Evolutionary conservation across 2,113 vertebrate genomes (phyloP), one percentile per base, ranked within the genome.

Genomic region (Anguilla japonica): DNA sequence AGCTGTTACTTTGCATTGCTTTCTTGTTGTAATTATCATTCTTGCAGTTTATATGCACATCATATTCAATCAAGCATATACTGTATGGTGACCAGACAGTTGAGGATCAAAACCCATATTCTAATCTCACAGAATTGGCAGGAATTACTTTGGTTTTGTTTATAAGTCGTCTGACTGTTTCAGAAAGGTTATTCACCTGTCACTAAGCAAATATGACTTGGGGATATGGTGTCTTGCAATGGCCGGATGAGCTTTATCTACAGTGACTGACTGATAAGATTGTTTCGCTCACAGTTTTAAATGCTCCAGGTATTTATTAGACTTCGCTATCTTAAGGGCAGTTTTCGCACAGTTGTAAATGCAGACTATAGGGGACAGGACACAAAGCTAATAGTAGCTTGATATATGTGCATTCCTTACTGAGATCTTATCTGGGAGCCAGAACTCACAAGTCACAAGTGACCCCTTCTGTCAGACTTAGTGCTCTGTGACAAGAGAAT

Each of bases 301-400:
- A 88, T 86, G 40, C 29, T 79, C n/a, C 84, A 90, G 89, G 82
- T 90, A 88, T 90, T 89, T 89, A 26, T 85, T 63, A 75, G 83
- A 57, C 57, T 80, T 82, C 29, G 79, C 79, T 84, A 89, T 86
- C 75, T 67, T 26, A 79, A 46, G 43, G 5, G 8, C 43, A 46
- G 50, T 34, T 14, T n/a, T 34, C 43, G 18, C 40, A 34, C 75
- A 79, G 26, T 5, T 39, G 7, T 67, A 67, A 26, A 67, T 4
- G 18, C 18, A 26, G 60, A 67, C 22, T 1, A 22, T 67, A 26
- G 18, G 60, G 60, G 2, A 67, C 18, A 67, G 1, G 26, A 26
- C 60, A 53, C 50, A 53, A 53, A 53, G 9, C 13, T 53, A 53
- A 53, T 53, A 53, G 50, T 53, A 53, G 50, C 83, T 71, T 84